A percentile compares a stretch with the other conserved stretches of the same genome.
phyloP scores from a whole-genome alignment of 2,797 vertebrate species.

The Labeo calbasu region DNA sequence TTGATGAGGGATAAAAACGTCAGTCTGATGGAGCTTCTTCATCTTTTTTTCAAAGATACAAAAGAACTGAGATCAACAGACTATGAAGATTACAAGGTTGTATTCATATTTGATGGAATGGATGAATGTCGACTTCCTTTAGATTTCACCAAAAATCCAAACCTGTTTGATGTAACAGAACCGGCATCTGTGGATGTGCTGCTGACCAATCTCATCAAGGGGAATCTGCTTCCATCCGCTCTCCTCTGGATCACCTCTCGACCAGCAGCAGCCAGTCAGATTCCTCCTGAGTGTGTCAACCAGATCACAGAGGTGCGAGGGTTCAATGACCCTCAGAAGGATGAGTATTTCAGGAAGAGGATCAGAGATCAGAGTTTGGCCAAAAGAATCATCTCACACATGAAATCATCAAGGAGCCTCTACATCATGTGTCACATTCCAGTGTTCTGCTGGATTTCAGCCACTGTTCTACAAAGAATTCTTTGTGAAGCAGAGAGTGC shows the following conservation, averaged over 20 bases:
- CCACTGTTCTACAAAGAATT: not conserved
- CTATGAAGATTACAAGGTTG: not conserved
- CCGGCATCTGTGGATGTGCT: not conserved
- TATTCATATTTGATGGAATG: conserved; percentile 9
- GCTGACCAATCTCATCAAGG: not conserved
- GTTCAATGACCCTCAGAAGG: not conserved
- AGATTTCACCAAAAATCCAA: not conserved
- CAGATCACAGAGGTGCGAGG: not conserved
- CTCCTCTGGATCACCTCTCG: not conserved
- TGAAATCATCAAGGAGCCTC: not conserved
- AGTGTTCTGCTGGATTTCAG: conserved; percentile 3
- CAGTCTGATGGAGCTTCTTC: not conserved
- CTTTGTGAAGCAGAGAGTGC: not conserved
- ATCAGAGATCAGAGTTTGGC: not conserved
- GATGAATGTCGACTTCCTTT: not conserved
- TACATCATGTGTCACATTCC: conserved; percentile 5
- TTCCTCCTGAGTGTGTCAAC: not conserved
- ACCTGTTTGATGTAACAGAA: not conserved
- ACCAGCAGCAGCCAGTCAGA: conserved; percentile 1
- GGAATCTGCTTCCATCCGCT: not conserved
- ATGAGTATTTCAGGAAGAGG: not conserved
- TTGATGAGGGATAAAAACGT: not conserved
- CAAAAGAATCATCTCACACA: not conserved
- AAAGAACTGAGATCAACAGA: not conserved
- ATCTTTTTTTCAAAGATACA: not conserved